Conservation (phyloP, 2,888 invertebrate species). For the Stenodema calcarata region DNA sequence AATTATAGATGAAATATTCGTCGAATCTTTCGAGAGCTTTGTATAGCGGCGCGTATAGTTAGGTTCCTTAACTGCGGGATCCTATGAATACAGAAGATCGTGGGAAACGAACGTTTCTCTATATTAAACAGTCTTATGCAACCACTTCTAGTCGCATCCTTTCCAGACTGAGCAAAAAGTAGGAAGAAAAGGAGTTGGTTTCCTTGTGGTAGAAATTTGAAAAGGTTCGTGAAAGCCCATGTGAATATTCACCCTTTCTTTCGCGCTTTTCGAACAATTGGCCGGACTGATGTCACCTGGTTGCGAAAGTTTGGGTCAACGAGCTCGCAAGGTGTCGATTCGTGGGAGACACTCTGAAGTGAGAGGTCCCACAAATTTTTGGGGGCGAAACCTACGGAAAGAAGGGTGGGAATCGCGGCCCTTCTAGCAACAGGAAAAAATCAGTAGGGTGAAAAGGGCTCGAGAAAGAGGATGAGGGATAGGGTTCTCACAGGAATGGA, state of each 20-base stretch:
- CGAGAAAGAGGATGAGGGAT: neutral
- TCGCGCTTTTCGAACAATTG: neutral
- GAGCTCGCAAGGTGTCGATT: neutral
- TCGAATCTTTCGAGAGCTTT: neutral
- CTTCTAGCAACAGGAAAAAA: neutral
- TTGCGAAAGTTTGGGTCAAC: neutral
- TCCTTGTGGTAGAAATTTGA: neutral
- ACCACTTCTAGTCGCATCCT: neutral
- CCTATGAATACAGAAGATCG: constrained; percentile 2
- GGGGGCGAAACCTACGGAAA: neutral
- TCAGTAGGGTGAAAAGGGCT: neutral
- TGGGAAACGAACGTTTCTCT: constrained; percentile 10
- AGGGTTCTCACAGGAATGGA: constrained; percentile 11
- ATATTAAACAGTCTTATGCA: neutral
- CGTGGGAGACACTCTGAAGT: neutral
- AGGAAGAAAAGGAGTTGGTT: neutral
- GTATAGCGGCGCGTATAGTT: neutral
- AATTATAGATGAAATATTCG: neutral
- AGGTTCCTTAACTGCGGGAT: neutral
- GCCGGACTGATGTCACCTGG: neutral
- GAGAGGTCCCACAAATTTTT: neutral
- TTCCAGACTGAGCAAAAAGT: neutral
- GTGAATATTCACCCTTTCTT: constrained; percentile 1
- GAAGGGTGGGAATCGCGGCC: constrained; percentile 8
- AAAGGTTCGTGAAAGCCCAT: constrained; percentile 9